Conservation (phyloP, 2,113 vertebrate genomes). For the Callocephalon fimbriatum region DNA sequence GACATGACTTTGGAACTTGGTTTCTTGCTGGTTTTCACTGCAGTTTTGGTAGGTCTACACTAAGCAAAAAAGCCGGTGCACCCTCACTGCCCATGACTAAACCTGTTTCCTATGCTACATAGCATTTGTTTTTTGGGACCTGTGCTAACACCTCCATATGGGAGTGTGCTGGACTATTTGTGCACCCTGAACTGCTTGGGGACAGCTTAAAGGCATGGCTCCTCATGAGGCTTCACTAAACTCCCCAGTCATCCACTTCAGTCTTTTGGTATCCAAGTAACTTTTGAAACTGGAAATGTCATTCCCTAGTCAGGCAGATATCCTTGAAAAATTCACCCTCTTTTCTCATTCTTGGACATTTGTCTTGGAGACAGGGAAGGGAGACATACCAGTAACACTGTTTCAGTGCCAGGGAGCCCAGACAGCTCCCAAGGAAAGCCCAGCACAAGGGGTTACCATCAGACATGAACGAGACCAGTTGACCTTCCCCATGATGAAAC, state of each 20-base stretch:
- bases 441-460: background rate
- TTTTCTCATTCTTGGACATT: background rate
- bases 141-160: background rate
- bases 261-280: background rate
- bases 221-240: background rate
- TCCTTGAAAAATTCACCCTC: background rate
- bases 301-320: background rate
- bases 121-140: background rate
- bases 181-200: fast-evolving
- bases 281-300: background rate
- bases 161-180: background rate
- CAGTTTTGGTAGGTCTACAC: background rate
- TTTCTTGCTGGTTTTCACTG: background rate
- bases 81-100: background rate
- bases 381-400: background rate
- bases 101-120: background rate
- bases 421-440: background rate
- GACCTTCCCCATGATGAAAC: background rate
- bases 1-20: background rate
- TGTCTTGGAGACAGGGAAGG: background rate
- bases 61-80: background rate
- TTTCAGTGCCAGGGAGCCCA: background rate
- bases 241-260: background rate
- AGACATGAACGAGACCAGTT: background rate
- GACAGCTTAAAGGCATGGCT: background rate